phyloP scores from a whole-genome alignment of 1,140 invertebrate species.

The Cotesia chilonis region DNA sequence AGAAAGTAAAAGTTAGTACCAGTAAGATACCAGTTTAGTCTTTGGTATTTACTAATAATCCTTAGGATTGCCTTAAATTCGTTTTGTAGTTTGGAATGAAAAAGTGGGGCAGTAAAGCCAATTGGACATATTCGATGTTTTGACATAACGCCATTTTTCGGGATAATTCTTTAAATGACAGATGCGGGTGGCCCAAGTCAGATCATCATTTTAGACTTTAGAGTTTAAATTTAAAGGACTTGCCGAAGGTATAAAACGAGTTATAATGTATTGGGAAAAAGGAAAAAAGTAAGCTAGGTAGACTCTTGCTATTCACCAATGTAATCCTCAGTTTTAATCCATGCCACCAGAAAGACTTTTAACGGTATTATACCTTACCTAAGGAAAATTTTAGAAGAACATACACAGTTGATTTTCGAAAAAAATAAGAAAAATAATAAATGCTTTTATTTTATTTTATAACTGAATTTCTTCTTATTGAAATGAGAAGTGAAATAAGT shows the following conservation, averaged over 20 bases:
- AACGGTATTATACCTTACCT: not conserved
- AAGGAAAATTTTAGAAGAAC: no score
- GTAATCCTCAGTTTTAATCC: conserved; percentile 24
- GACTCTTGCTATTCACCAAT: not conserved
- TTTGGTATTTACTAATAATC: conserved; percentile 1
- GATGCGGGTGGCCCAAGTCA: conserved; percentile 54
- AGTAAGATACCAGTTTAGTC: not conserved
- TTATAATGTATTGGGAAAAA: conserved; percentile 20
- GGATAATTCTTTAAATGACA: conserved; percentile 62
- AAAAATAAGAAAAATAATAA: no score
- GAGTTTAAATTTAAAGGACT: not conserved
- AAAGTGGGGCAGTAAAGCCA: conserved; percentile 50
- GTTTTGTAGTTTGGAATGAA: conserved; percentile 23
- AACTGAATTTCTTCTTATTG: no score
- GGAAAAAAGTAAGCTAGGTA: conserved; percentile 12
- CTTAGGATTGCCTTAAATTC: not conserved
- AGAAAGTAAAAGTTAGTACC: conserved; percentile 6
- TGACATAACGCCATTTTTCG: conserved; percentile 60
- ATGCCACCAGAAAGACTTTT: conserved; percentile 26
- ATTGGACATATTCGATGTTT: conserved; percentile 52
- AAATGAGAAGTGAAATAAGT: no score
- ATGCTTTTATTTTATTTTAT: no score
- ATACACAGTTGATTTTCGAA: no score
- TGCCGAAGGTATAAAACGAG: conserved; percentile 22
- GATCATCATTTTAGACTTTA: conserved; percentile 20